Evolutionary conservation across 2,888 invertebrate species (phyloP), one percentile per base, ranked within the genome.

Genomic region (Drosophila koepferae): DNA sequence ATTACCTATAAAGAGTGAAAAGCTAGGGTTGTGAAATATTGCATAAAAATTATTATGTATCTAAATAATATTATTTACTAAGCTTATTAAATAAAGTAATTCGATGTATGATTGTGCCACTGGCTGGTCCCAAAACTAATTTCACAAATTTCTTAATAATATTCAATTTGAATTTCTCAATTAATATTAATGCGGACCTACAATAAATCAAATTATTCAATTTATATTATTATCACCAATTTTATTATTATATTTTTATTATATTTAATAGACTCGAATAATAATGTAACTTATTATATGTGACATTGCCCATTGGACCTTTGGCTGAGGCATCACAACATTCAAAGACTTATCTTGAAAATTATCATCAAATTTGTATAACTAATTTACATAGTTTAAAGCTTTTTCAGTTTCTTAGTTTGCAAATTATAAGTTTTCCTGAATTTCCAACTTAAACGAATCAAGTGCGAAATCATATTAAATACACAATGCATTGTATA

Each of bases 21-120:
- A 51, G 51, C 51, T 51, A 14, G 14, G 8, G 12, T 28, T 51
- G 36, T 36, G 51, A 51, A 14, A 36, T 51, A 51, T 51, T 51
- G 51, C 18, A 20, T 14, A 20, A 8, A 8, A 14, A 18, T 51
- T 34, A 34, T 5, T 34, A 18, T 51, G n/a, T 34, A 51, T 14
- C 34, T 51, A 51, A 51, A 51, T 34, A 31, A 54, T 31, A 51
- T 34, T 51, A 51, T 36, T 53, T 61, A 43, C 31, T 51, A 53
- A 36, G 41, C 36, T 40, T 48, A 54, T 18, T 38, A 20, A 44
- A 62, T 56, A 40, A 49, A 49, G 36, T 12, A 55, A 44, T 72
- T 72, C 70, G 72, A 69, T 72, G 72, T 72, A 63, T 63, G 58
- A 53, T 71, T 71, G 68, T 68, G 49, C 51, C 53, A 68, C 51